Conservation (phyloP, 2,113 vertebrate genomes). For the Hypocryptadius cinnamomeus region DNA sequence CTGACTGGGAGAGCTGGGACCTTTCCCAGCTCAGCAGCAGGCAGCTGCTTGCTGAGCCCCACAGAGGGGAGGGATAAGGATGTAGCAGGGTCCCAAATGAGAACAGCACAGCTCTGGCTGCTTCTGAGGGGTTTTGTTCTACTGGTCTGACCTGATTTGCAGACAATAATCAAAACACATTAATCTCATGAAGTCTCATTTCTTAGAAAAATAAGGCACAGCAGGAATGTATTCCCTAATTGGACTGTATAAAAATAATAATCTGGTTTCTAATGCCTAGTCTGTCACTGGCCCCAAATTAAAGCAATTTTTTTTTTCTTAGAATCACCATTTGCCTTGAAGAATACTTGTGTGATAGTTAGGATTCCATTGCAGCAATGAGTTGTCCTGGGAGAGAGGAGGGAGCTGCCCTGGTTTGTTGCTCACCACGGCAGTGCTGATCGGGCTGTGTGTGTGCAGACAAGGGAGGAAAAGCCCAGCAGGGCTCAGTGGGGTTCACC, state of each 20-base stretch:
- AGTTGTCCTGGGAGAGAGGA: not conserved
- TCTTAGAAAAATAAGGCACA: not conserved
- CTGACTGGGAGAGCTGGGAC: not conserved
- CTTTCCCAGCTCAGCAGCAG: not conserved
- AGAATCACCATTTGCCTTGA: not conserved
- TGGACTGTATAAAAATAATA: not conserved
- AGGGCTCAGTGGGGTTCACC: not conserved
- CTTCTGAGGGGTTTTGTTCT: not conserved
- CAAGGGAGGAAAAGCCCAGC: not conserved
- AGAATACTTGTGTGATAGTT: not conserved
- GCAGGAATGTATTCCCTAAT: not conserved
- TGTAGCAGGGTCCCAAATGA: not conserved
- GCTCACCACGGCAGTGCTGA: not conserved
- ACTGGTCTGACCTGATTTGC: not conserved
- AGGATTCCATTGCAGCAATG: not conserved
- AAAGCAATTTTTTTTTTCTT: not conserved
- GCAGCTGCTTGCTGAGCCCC: accelerated
- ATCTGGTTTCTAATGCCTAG: not conserved
- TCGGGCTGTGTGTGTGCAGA: not conserved
- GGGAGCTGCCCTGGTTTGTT: not conserved
- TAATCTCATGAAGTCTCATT: not conserved
- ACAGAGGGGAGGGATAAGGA: not conserved
- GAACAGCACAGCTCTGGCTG: not conserved
- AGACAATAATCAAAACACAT: not conserved
- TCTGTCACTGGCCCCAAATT: not conserved